Conservation (phyloP, 2,888 invertebrate species). For the Bombyx huttoni region DNA sequence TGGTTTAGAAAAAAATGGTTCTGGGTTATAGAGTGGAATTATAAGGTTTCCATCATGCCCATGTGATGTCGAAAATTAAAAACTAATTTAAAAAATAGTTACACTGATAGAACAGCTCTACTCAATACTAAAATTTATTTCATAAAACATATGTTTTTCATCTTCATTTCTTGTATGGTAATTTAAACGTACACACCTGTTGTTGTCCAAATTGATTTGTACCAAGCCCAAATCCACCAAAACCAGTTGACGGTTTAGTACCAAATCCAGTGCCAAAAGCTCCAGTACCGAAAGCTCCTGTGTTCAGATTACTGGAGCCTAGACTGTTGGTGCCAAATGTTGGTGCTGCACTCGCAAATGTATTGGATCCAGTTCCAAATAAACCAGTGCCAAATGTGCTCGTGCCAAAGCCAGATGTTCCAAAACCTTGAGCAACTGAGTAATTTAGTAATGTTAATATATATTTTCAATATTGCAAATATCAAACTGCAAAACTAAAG, state of each 20-base stretch:
- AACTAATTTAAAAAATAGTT: too few relatives aligned
- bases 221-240: constrained; percentile 61
- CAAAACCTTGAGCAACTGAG: constrained; percentile 23
- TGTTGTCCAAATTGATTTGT: constrained; percentile 57
- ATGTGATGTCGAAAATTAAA: too few relatives aligned
- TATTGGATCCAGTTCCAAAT: constrained; percentile 33
- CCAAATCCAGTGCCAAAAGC: constrained; percentile 61
- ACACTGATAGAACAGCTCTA: too few relatives aligned
- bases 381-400: constrained; percentile 33
- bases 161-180: too few relatives aligned
- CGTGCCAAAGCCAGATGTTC: constrained; percentile 28
- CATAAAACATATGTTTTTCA: too few relatives aligned
- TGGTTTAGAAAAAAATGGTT: too few relatives aligned
- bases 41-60: too few relatives aligned
- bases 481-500: too few relatives aligned
- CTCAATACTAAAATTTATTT: too few relatives aligned
- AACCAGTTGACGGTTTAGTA: constrained; percentile 50
- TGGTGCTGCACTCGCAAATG: constrained; percentile 44
- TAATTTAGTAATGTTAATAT: neutral
- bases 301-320: constrained; percentile 29
- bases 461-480: neutral
- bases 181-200: constrained; percentile 20
- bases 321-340: constrained; percentile 42
- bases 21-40: too few relatives aligned
- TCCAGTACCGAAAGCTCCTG: constrained; percentile 25